These are phyloP conservation scores for Amphimallon solstitiale DNA, from an alignment of 2,888 invertebrate species.

Conservation along the genomic window DNA sequence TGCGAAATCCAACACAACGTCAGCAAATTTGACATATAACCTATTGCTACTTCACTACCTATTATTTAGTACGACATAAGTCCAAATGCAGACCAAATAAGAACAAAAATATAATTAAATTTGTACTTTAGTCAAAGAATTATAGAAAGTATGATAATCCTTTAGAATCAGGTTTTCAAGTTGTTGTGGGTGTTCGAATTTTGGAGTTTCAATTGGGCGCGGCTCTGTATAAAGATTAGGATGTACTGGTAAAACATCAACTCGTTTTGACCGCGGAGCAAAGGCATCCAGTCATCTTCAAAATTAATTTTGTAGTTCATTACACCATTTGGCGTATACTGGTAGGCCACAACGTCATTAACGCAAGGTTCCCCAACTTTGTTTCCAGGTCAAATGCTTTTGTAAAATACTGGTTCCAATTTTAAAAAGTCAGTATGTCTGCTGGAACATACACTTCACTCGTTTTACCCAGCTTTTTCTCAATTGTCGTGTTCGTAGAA, in stretches of 20 bases:
- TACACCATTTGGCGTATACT: conserved; percentile 39
- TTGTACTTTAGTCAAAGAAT: too few species aligned
- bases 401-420: conserved; percentile 39
- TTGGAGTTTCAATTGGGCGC: conserved; percentile 29
- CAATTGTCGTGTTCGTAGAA: conserved; percentile 42
- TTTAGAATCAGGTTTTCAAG: conserved; percentile 38
- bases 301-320: conserved; percentile 41
- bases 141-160: too few species aligned
- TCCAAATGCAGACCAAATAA: too few species aligned
- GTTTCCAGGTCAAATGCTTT: conserved; percentile 41
- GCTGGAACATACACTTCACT: conserved; percentile 44
- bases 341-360: conserved; percentile 36
- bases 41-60: too few species aligned
- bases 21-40: too few species aligned
- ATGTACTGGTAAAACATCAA: not conserved
- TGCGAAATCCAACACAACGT: too few species aligned
- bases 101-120: too few species aligned
- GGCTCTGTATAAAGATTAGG: conserved; percentile 34
- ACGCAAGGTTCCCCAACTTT: conserved; percentile 44
- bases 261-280: conserved; percentile 19
- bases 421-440: conserved; percentile 31
- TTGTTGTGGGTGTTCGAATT: conserved; percentile 40
- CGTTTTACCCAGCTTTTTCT: conserved; percentile 38
- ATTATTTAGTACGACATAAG: too few species aligned
- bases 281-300: conserved; percentile 34